Evolutionary conservation across 1,140 invertebrate species (phyloP), one percentile per base, ranked within the genome.

Genomic region (Listronotus oregonensis): DNA sequence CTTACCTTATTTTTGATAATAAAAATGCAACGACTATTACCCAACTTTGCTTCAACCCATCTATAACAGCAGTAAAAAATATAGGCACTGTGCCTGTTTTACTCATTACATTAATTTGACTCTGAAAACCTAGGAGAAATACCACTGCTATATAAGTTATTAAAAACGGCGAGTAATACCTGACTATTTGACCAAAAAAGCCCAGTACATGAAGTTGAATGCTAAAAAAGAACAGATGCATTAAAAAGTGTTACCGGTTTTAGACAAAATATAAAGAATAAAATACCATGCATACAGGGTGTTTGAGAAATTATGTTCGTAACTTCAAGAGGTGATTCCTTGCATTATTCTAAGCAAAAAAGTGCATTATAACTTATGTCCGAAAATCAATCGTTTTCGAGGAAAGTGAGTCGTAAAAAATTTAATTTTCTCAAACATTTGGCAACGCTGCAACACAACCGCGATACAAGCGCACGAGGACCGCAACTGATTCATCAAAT

Each of bases 81-180:
- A 81, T 71, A 8, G 73, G 64, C 1, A 69, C 64, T 0, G 73
- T 61, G 27, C 74, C 58, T 3, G 46, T 64, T 6, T 73, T 21
- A 1, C 55, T 49, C 40, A 78, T 68, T 40, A 39, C 62, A 10
- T 66, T 32, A 14, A 82, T 49, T 69, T 82, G 82, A 57, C 74
- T 70, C 37, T 76, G 73, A 6, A 82, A 65, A 12, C 75, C 73
- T 56, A 84, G 66, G 15, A 84, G 66, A 21, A 81, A 55, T 10
- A 82, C 75, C 7, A 78, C 77, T 4, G 77, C 77, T 7, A 82
- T 57, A 56, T 81, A 79, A 0, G 80, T 68, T 12, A 81, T 62
- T 12, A 83, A 40, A 44, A 80, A 72, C 4, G 79, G 74, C 0
- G 78, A 69, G 63, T 80, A 82, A 52, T 77, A 74, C n/a, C 78